phyloP scores from a whole-genome alignment of 1,140 invertebrate species.

The Brachionus plicatilis region DNA sequence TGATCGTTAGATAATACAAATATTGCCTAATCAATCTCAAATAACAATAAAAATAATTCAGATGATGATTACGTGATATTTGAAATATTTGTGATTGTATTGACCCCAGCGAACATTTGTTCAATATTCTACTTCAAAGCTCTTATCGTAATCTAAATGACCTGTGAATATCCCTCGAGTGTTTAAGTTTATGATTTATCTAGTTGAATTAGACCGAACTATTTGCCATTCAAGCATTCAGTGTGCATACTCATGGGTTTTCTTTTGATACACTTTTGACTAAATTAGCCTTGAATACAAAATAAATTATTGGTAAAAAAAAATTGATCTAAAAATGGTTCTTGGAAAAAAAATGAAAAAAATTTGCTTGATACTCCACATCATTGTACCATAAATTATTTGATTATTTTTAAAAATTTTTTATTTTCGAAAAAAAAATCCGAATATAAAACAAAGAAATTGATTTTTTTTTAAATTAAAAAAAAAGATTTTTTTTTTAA shows the following conservation, averaged over 20 bases:
- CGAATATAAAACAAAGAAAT: too few species aligned
- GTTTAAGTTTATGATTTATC: constrained; percentile 4
- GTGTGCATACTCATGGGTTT: neutral
- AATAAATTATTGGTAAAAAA: too few species aligned
- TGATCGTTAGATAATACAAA: neutral
- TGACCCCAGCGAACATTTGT: neutral
- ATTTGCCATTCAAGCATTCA: neutral
- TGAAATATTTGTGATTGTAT: neutral
- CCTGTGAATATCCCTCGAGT: constrained; percentile 19
- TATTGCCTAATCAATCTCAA: constrained; percentile 22
- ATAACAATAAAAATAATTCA: neutral
- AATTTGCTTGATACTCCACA: too few species aligned
- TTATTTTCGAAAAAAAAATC: too few species aligned
- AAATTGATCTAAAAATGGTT: too few species aligned
- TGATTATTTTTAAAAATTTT: too few species aligned
- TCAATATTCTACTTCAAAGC: neutral
- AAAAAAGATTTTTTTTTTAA: too few species aligned
- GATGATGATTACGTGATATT: neutral
- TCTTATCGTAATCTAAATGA: constrained; percentile 22
- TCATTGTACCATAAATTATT: too few species aligned
- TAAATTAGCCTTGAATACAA: neutral
- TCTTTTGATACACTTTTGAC: neutral
- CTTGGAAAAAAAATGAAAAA: too few species aligned
- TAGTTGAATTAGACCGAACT: neutral
- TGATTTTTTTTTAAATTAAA: too few species aligned